phyloP scores from a whole-genome alignment of 2,888 invertebrate species.

The Meteorus cinctellus region DNA sequence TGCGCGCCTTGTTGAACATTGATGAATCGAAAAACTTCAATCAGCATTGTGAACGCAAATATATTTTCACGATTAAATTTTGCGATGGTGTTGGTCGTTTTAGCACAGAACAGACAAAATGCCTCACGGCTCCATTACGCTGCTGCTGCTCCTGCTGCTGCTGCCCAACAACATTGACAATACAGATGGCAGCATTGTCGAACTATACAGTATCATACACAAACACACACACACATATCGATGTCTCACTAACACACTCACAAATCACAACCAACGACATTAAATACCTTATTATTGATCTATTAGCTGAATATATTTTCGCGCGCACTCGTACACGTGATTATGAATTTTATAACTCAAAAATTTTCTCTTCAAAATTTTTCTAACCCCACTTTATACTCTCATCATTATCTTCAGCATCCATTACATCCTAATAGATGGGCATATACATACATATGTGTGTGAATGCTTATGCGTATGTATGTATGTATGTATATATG shows the following conservation, averaged over 20 bases:
- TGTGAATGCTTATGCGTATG: not conserved
- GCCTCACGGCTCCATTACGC: conserved; percentile 72
- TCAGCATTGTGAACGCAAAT: conserved; percentile 37
- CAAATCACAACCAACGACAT: conserved; percentile 56
- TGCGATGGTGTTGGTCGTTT: conserved; percentile 44
- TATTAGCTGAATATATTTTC: conserved; percentile 68
- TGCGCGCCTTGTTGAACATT: conserved; percentile 37
- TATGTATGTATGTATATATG: conserved; percentile 16
- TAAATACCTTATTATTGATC: conserved; percentile 73
- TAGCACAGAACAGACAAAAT: conserved; percentile 63
- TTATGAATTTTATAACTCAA: conserved; percentile 30
- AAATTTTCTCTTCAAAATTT: conserved; percentile 28
- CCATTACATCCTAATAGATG: not conserved
- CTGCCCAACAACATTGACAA: conserved; percentile 85
- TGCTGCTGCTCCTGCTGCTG: conserved; percentile 57
- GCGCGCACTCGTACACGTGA: conserved; percentile 64
- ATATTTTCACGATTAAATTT: conserved; percentile 34
- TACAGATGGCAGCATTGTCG: conserved; percentile 84
- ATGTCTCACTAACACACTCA: conserved; percentile 57
- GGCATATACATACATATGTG: not conserved
- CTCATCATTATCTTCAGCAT: not conserved
- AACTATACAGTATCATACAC: conserved; percentile 56
- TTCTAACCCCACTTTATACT: conserved; percentile 13
- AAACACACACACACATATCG: conserved; percentile 56
- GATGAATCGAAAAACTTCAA: conserved; percentile 39